Conservation (phyloP, 2,797 vertebrate genomes). For the Gadopsis bispinosus region DNA sequence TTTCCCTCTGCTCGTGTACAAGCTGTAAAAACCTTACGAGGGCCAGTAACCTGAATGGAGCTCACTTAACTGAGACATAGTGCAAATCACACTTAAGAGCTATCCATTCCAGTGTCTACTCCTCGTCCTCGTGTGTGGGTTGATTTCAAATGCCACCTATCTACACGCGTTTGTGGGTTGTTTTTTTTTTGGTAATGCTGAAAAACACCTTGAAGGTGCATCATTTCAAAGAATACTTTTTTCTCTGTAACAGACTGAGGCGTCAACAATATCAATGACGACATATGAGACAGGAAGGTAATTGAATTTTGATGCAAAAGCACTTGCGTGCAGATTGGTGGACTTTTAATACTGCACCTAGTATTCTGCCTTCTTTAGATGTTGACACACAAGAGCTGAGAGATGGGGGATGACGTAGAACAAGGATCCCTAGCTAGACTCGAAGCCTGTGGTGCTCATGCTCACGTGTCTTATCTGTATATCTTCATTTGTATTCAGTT, state of each 20-base stretch:
- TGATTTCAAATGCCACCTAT: slow-evolving; percentile 20
- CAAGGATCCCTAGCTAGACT: neutral
- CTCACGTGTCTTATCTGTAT: neutral
- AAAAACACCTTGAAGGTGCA: slow-evolving; percentile 10
- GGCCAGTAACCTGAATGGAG: slow-evolving; percentile 43
- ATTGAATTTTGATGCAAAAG: slow-evolving; percentile 16
- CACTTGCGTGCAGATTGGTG: neutral
- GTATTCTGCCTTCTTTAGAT: neutral
- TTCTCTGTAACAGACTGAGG: slow-evolving; percentile 17
- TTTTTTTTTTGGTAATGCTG: neutral
- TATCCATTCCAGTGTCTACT: neutral
- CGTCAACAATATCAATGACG: neutral
- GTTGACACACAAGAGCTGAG: neutral
- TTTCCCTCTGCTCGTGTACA: slow-evolving; percentile 41
- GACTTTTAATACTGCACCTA: neutral
- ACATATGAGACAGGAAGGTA: neutral
- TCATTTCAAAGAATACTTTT: slow-evolving; percentile 12
- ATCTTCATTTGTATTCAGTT: slow-evolving; percentile 8
- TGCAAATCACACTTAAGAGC: slow-evolving; percentile 34
- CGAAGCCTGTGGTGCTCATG: neutral
- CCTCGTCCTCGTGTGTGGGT: neutral
- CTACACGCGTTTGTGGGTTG: neutral
- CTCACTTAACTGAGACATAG: slow-evolving; percentile 34
- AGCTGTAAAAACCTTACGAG: slow-evolving; percentile 53
- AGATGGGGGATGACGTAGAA: neutral